A percentile compares a stretch with the other conserved stretches of the same genome.
Evolutionary conservation across 2,113 vertebrate genomes (phyloP).

Genomic region (Gobius niger): DNA sequence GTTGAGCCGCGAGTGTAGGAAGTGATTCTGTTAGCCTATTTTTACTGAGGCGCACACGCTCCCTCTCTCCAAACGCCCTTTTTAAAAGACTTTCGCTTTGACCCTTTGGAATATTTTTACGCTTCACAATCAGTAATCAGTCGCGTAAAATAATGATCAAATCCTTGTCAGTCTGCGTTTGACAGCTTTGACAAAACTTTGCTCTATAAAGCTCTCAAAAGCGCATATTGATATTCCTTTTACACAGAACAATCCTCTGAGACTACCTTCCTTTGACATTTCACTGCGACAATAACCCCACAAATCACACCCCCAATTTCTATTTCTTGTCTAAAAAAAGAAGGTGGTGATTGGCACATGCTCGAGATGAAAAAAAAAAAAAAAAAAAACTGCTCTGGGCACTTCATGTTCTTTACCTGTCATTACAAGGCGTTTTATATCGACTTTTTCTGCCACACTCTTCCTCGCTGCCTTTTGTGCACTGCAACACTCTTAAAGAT

Average conservation of each 20-base stretch:
- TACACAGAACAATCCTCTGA: slow-evolving; percentile 55
- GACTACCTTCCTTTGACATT: slow-evolving; percentile 68
- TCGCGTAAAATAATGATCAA: slow-evolving; percentile 63
- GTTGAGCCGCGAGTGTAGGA: slow-evolving; percentile 53
- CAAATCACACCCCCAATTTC: slow-evolving; percentile 70
- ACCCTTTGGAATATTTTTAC: slow-evolving; percentile 53
- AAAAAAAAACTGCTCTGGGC: slow-evolving; percentile 65
- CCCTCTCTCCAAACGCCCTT: slow-evolving; percentile 27
- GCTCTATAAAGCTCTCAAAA: slow-evolving; percentile 62
- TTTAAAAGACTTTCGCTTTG: slow-evolving; percentile 51
- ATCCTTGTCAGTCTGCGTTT: slow-evolving; percentile 55
- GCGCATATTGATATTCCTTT: slow-evolving; percentile 65
- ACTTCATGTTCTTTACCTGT: slow-evolving; percentile 72
- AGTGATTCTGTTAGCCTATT: slow-evolving; percentile 65
- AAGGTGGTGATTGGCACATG: slow-evolving; percentile 73
- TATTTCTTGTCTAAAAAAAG: slow-evolving; percentile 62
- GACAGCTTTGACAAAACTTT: slow-evolving; percentile 65
- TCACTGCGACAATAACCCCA: slow-evolving; percentile 56
- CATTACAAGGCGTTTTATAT: slow-evolving; percentile 74
- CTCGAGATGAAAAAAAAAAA: slow-evolving; percentile 42
- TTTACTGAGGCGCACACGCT: slow-evolving; percentile 46
- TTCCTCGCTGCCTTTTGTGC: slow-evolving; percentile 22
- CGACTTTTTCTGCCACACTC: slow-evolving; percentile 61
- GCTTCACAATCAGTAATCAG: slow-evolving; percentile 47
- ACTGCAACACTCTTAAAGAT: slow-evolving; percentile 50